These are phyloP conservation scores for Microctenopoma lineatum DNA, from an alignment of 2,797 vertebrate genomes.

Conservation along the genomic window DNA sequence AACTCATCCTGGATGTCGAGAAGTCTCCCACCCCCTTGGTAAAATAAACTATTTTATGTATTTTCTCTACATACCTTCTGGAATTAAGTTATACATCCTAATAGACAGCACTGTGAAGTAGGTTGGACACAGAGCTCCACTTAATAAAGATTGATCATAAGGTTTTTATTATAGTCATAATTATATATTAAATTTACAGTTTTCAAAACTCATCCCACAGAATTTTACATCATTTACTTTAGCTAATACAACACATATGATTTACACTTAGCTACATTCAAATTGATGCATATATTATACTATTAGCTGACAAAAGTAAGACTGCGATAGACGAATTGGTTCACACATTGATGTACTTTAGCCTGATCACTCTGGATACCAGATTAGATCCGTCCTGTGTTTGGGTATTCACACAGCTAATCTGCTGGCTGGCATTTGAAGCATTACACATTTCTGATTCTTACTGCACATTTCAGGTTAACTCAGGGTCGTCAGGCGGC, in stretches of 20 bases:
- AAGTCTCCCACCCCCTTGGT: conserved; percentile 98
- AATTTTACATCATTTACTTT: too few relatives aligned
- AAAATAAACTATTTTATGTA: conserved; percentile 49
- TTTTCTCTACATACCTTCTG: neutral
- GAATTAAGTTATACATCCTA: neutral
- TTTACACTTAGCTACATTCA: neutral
- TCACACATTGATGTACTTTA: neutral
- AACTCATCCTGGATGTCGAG: conserved; percentile 97
- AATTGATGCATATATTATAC: neutral
- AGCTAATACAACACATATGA: neutral
- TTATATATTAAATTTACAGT: too few relatives aligned
- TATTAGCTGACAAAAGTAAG: neutral
- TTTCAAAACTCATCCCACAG: neutral
- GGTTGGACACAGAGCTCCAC: neutral
- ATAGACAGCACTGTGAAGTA: neutral
- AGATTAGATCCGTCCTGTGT: neutral
- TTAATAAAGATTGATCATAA: neutral
- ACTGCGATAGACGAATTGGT: neutral
- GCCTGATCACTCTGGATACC: neutral
- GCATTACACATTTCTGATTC: neutral
- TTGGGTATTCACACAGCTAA: neutral
- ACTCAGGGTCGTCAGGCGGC: neutral
- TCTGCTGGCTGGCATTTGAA: neutral
- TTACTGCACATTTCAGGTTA: conserved; percentile 10
- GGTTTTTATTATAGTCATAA: neutral